These are phyloP conservation scores for Corythaeola cristata DNA, from an alignment of 2,113 vertebrate species.

Conservation along the genomic window DNA sequence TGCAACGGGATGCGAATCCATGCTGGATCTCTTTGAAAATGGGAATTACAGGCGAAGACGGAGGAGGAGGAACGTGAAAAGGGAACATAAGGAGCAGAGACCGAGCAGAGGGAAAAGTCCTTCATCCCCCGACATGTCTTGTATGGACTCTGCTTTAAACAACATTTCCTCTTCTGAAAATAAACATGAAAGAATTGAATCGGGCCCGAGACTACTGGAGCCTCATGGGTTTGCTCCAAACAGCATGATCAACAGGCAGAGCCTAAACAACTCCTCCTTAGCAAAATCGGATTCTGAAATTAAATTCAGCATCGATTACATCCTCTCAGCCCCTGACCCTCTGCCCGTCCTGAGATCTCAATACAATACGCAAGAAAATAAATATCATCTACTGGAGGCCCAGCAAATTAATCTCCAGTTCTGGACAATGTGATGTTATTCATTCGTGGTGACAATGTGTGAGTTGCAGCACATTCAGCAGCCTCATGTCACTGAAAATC, in stretches of 20 bases:
- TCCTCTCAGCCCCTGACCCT: conserved; percentile 90
- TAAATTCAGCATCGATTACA: conserved; percentile 99
- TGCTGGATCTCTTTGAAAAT: conserved; percentile 97
- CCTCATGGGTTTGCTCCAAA: conserved; percentile 74
- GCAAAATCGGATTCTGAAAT: conserved; percentile 87
- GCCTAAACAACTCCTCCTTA: conserved; percentile 58
- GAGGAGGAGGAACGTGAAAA: conserved; percentile 84
- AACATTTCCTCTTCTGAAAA: conserved; percentile 51
- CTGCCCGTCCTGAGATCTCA: conserved; percentile 76
- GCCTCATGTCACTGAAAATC: not conserved
- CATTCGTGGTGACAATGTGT: not conserved
- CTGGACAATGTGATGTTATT: conserved; percentile 82
- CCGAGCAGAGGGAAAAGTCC: not conserved
- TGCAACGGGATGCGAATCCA: conserved; percentile 92
- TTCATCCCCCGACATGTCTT: not conserved
- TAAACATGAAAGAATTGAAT: conserved; percentile 16
- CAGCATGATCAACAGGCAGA: conserved; percentile 65
- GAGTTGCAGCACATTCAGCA: not conserved
- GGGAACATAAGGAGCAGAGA: conserved; percentile 76
- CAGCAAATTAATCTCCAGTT: conserved; percentile 84
- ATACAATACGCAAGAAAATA: conserved; percentile 63
- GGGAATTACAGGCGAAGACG: conserved; percentile 92
- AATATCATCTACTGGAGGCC: conserved; percentile 76
- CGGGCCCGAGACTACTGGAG: conserved; percentile 40
- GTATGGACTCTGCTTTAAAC: not conserved